These are phyloP conservation scores for Dysmachus trigonus DNA, from an alignment of 2,888 invertebrate species.

Conservation along the genomic window DNA sequence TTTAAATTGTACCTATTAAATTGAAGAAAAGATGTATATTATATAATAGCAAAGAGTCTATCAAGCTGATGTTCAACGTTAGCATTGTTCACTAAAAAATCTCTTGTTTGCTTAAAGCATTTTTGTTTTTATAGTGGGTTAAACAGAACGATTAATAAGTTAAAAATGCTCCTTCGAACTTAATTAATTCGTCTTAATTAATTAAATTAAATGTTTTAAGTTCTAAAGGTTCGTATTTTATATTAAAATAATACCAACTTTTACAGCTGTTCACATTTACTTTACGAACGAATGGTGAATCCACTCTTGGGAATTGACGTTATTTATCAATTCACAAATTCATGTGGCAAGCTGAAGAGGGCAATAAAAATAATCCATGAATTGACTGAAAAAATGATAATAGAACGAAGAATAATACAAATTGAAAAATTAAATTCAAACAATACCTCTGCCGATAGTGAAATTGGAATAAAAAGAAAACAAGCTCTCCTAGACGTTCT, in stretches of 20 bases:
- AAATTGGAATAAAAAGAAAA: conserved; percentile 65
- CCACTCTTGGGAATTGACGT: conserved; percentile 58
- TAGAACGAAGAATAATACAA: conserved; percentile 56
- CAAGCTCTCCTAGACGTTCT: conserved; percentile 73
- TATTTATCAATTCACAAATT: conserved; percentile 56
- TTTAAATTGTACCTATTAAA: too few relatives aligned
- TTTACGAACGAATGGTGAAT: conserved; percentile 61
- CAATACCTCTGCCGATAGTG: neutral
- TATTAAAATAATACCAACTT: neutral
- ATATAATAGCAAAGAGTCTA: too few relatives aligned
- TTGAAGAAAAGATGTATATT: too few relatives aligned
- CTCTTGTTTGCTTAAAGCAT: too few relatives aligned
- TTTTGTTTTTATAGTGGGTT: too few relatives aligned
- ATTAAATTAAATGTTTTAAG: too few relatives aligned
- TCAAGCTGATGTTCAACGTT: too few relatives aligned
- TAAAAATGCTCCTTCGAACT: too few relatives aligned
- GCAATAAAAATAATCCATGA: conserved; percentile 56
- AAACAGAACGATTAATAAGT: too few relatives aligned
- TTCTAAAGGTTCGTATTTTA: too few relatives aligned
- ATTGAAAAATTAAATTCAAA: neutral
- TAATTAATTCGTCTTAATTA: too few relatives aligned
- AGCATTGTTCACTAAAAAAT: too few relatives aligned
- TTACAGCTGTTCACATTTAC: conserved; percentile 55
- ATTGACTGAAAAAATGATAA: conserved; percentile 57
- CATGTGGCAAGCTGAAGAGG: conserved; percentile 52